These are phyloP conservation scores for Microctonus brassicae DNA, from an alignment of 2,888 invertebrate species.

Conservation along the genomic window DNA sequence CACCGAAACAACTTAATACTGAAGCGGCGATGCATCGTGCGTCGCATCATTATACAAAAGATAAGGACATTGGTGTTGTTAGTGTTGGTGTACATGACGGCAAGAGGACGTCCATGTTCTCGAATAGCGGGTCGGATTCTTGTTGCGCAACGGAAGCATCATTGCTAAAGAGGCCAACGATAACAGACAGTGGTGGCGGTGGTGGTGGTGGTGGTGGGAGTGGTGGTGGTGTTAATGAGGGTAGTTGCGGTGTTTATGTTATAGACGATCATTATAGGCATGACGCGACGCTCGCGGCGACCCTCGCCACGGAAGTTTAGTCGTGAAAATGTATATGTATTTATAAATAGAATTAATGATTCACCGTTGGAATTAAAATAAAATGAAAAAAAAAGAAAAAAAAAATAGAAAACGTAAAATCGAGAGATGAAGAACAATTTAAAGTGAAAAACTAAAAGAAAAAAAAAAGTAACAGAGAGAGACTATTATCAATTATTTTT, in stretches of 20 bases:
- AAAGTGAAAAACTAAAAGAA: background rate
- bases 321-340: constrained; percentile 46
- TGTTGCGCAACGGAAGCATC: constrained; percentile 74
- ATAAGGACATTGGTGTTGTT: constrained; percentile 69
- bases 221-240: constrained; percentile 48
- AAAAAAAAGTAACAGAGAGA: constrained; percentile 16
- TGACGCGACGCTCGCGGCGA: constrained; percentile 71
- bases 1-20: constrained; percentile 88
- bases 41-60: constrained; percentile 72
- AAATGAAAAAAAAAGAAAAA: too few species aligned
- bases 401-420: too few species aligned
- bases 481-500: constrained; percentile 19
- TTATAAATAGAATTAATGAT: background rate
- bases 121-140: constrained; percentile 61
- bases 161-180: constrained; percentile 77
- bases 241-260: constrained; percentile 76
- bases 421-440: background rate
- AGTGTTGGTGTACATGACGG: constrained; percentile 70
- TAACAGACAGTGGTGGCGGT: constrained; percentile 52
- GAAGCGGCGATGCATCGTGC: constrained; percentile 78
- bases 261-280: constrained; percentile 82
- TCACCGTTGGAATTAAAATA: background rate
- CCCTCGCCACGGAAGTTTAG: constrained; percentile 85
- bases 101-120: constrained; percentile 69
- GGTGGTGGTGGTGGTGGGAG: constrained; percentile 50